Percentiles rank a stretch among this genome's conserved stretches.
These are phyloP conservation scores for rat (Rattus norvegicus) DNA, from an alignment of 2,113 vertebrate genomes.

Conservation along the genomic window GRCr8 NC_086033.1:81128001-81128500, in stretches of 20 bases:
- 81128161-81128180: conserved; percentile 38
- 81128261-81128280: neutral
- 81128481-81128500: neutral
- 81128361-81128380: conserved; percentile 7
- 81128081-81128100: conserved; percentile 49
- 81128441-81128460: neutral
- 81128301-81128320: neutral
- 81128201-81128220: conserved; percentile 21
- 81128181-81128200: neutral
- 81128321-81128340: neutral
- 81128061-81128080: neutral
- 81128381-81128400: neutral
- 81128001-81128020: neutral
- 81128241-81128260: neutral
- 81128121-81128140: conserved; percentile 55
- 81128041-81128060: neutral
- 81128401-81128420: neutral
- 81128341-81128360: neutral
- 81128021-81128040: conserved; percentile 24
- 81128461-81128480: neutral
- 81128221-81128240: conserved; percentile 20
- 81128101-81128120: conserved; percentile 10
- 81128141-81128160: conserved; percentile 54
- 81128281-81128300: neutral
- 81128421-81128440: neutral